Conservation (phyloP, 1,140 invertebrate species). For the Drosophila parabipectinata region DNA sequence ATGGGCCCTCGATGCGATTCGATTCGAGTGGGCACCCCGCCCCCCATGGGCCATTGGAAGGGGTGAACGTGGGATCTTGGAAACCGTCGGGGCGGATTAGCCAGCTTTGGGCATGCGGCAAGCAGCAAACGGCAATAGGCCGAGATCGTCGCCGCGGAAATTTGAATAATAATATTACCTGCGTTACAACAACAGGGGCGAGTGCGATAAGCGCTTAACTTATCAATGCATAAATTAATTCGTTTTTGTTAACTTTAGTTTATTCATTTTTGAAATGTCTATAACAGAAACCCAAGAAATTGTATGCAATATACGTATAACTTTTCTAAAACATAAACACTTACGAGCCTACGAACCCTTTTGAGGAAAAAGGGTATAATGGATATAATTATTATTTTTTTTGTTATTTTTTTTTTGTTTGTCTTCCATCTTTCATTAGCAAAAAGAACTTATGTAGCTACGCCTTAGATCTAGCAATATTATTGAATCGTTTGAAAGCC, state of each 20-base stretch:
- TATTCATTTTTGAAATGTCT: slow-evolving; percentile 72
- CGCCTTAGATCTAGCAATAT: slow-evolving; percentile 24
- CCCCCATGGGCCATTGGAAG: slow-evolving; percentile 19
- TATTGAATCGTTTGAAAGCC: slow-evolving; percentile 42
- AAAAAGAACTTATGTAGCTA: slow-evolving; percentile 28
- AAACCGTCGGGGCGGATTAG: slow-evolving; percentile 66
- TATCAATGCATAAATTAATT: slow-evolving; percentile 39
- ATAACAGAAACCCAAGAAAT: slow-evolving; percentile 71
- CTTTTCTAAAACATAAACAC: slow-evolving; percentile 63
- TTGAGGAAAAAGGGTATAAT: slow-evolving; percentile 7
- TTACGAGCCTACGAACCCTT: slow-evolving; percentile 33
- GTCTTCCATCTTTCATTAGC: slow-evolving; percentile 20
- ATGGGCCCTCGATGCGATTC: slow-evolving; percentile 31
- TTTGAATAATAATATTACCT: slow-evolving; percentile 74
- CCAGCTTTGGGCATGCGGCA: slow-evolving; percentile 77
- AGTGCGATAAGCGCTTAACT: slow-evolving; percentile 46
- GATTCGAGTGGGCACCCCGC: no score
- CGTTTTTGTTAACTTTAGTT: slow-evolving; percentile 53
- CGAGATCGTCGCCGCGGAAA: slow-evolving; percentile 51
- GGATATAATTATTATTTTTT: slow-evolving; percentile 27
- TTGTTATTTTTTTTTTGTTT: slow-evolving; percentile 33
- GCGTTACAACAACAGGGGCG: slow-evolving; percentile 50
- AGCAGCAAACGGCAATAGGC: slow-evolving; percentile 64
- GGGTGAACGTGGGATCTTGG: slow-evolving; percentile 35
- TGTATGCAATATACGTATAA: slow-evolving; percentile 28